Evolutionary conservation across 2,888 invertebrate species (phyloP), one percentile per base, ranked within the genome.

Genomic region (Agonopterix arenella): DNA sequence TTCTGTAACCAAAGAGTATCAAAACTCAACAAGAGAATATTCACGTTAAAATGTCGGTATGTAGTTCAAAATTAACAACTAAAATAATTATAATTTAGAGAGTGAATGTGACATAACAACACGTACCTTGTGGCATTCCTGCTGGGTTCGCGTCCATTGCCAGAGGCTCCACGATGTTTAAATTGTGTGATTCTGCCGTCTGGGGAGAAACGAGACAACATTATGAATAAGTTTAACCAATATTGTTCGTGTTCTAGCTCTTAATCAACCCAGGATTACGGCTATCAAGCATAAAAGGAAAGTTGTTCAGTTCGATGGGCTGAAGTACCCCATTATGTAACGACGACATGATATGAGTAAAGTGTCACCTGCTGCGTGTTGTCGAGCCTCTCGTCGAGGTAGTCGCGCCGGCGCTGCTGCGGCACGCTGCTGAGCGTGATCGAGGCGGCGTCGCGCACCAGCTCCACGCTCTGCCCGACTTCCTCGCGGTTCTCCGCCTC

Each of bases 371-470:
- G 80, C 53, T 76, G 83, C 4, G 74, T 53, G 44, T 67, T 66
- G 16, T 81, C 80, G 16, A 74, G 63, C 9, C 77, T 54, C 1
- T 79, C 76, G 11, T 85, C 82, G 42, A 76, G 77, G 49, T 73
- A 76, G 13, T 84, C 41, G 10, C 40, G 36, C 4, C 75, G 69
- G 3, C 80, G 68, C 66, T 90, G 90, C 64, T 90, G 90, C 37
- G 84, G 81, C 51, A 86, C 62, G 53, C 80, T 84, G 67, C 86
- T 86, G 2, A 89, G 61, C 0, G 86, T 88, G 53, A 85, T 75
- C 28, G 28, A 28, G 0, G 80, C 64, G 13, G 78, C 82, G 2
- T 69, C 70, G 0, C 75, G 64, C 10, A 72, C 71, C 46, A 79
- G 55, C 41, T 84, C 84, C 40, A 78, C 58, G 0, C 73, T 53